Percentiles rank a stretch among this genome's conserved stretches.
These are phyloP conservation scores for Coelinius sp. DNA, from an alignment of 2,888 invertebrate genomes.

Conservation along the genomic window DNA sequence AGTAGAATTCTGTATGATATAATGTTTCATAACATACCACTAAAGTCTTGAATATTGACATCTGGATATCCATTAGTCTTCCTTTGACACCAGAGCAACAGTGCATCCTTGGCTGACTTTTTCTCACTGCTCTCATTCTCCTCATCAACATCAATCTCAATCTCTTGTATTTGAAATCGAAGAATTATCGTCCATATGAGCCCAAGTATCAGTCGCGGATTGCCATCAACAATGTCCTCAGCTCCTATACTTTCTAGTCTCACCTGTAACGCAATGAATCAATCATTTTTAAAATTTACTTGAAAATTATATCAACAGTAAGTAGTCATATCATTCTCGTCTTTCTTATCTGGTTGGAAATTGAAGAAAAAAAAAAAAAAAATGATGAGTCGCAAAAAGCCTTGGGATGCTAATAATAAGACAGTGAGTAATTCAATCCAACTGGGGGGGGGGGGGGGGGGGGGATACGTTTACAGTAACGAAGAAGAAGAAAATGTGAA, in stretches of 20 bases:
- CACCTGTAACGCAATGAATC: conserved; percentile 75
- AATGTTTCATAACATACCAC: conserved; percentile 71
- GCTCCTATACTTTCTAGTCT: conserved; percentile 98
- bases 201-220: conserved; percentile 95
- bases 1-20: too few relatives aligned
- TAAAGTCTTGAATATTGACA: conserved; percentile 91
- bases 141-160: conserved; percentile 97
- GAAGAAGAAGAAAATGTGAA: background rate
- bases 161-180: conserved; percentile 98
- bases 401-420: conserved; percentile 36
- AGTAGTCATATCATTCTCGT: background rate
- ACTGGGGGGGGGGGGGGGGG: too few relatives aligned
- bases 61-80: conserved; percentile 96
- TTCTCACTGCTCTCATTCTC: conserved; percentile 97
- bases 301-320: background rate
- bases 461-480: conserved; percentile 23
- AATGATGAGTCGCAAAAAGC: conserved; percentile 12
- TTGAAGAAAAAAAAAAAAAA: conserved; percentile 29
- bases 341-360: background rate
- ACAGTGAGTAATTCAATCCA: conserved; percentile 34
- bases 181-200: conserved; percentile 99
- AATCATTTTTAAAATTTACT: background rate
- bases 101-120: conserved; percentile 98
- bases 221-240: conserved; percentile 98
- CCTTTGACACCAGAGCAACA: conserved; percentile 98